phyloP scores from a whole-genome alignment of 30 jellyfish, hydroid and myxozoan genomes.

The Hydractinia symbiolongicarpus region DNA sequence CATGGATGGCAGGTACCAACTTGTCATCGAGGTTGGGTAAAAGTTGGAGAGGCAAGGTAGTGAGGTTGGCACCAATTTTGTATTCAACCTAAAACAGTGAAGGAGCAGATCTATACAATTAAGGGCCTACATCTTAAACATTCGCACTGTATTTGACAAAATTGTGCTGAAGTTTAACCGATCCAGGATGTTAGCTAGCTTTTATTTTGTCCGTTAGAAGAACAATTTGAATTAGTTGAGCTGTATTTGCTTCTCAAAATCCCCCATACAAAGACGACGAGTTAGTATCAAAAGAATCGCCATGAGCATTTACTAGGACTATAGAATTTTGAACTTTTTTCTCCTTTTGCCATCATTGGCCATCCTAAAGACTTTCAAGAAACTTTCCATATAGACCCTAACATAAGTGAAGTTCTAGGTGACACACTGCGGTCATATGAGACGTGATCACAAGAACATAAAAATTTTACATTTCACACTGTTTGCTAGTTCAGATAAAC shows the following conservation, averaged over 20 bases:
- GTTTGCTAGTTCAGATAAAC: too few relatives aligned
- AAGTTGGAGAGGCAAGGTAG: slow-evolving; percentile 74
- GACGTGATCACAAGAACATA: too few relatives aligned
- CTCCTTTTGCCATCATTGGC: too few relatives aligned
- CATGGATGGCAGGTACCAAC: slow-evolving; percentile 82
- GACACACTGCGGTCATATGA: too few relatives aligned
- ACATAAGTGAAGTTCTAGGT: too few relatives aligned
- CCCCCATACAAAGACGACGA: too few relatives aligned
- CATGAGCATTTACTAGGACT: too few relatives aligned
- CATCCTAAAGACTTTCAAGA: too few relatives aligned
- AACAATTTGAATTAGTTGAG: not conserved
- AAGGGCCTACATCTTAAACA: not conserved
- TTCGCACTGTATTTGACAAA: not conserved
- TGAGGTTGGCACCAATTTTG: slow-evolving; percentile 64
- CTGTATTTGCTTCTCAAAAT: not conserved
- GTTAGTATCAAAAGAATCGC: too few relatives aligned
- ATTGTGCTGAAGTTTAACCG: not conserved
- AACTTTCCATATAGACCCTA: too few relatives aligned
- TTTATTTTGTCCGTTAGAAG: not conserved
- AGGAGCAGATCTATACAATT: not conserved
- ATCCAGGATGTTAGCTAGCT: not conserved
- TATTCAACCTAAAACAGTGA: slow-evolving; percentile 65
- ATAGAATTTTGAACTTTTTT: too few relatives aligned
- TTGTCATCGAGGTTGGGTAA: slow-evolving; percentile 78
- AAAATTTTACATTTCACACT: too few relatives aligned